Percentiles rank a stretch among this genome's conserved stretches.
Evolutionary conservation across 1,140 invertebrate species (phyloP).

Genomic region (Agrilus planipennis): DNA sequence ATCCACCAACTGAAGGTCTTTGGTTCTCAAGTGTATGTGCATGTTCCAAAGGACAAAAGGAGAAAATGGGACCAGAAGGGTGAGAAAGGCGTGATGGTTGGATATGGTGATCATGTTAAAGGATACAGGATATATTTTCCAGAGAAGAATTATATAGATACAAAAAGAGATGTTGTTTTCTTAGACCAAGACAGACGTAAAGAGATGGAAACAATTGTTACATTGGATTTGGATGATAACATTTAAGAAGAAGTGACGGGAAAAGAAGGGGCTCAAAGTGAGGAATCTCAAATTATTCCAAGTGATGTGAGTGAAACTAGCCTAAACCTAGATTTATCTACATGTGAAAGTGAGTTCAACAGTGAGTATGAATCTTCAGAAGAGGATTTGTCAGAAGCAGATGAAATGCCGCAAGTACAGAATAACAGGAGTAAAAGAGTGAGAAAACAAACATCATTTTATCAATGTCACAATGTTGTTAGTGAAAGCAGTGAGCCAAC

Average conservation of each 20-base stretch:
- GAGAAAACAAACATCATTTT: too few species aligned
- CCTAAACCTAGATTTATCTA: too few species aligned
- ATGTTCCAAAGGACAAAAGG: constrained; percentile 30
- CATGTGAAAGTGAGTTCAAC: too few species aligned
- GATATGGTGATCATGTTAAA: constrained; percentile 29
- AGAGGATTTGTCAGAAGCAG: too few species aligned
- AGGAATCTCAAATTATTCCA: too few species aligned
- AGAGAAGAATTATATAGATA: constrained; percentile 12
- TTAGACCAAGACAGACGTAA: constrained; percentile 1
- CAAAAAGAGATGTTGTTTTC: constrained; percentile 11
- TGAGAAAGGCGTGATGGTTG: constrained; percentile 29
- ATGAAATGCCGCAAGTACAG: too few species aligned
- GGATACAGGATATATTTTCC: constrained; percentile 21
- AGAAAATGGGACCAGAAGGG: constrained; percentile 31
- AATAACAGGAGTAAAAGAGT: too few species aligned
- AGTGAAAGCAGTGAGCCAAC: too few species aligned
- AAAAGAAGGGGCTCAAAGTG: neutral
- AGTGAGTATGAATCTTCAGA: too few species aligned
- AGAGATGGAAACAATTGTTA: neutral
- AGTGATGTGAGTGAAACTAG: too few species aligned
- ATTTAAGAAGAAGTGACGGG: neutral
- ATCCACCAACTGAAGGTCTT: constrained; percentile 26
- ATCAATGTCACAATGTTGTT: too few species aligned
- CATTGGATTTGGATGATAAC: neutral
- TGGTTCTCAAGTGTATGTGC: constrained; percentile 27